Base-by-base conservation (phyloP, 2,113 vertebrate species). In the Orthonyx spaldingii region DNA sequence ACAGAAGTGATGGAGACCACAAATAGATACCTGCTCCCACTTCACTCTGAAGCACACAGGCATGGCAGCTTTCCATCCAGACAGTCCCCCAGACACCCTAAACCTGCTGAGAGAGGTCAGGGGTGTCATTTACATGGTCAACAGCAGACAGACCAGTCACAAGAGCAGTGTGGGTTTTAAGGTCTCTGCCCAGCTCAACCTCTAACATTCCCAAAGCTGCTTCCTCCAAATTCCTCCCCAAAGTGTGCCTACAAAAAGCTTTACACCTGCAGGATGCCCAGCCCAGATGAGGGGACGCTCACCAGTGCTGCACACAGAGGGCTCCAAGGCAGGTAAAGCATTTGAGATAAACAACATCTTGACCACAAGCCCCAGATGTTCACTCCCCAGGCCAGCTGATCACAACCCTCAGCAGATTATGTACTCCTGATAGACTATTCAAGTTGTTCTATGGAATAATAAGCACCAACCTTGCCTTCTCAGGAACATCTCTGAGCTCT, bases 281-380 rank as follows among this genome's bases (percentile, higher is more conserved):
- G 60, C 26, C 28, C 55, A 61, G n/a, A 6, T 9, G 86, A 76
- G 53, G 41, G 20, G 28, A 49, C 0, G 4, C 41, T 68, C 49
- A 55, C 30, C 52, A 60, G 57, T 0, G 0, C 41, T 28, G 46
- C 80, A 52, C 17, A 39, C 13, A 44, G 37, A 14, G 30, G 21
- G 23, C 35, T 81, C 60, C 60, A 50, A 4, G 20, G 65, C 56
- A 57, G 27, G 9, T 4, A 16, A 90, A 5, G 32, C 41, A 49
- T 42, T 61, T 80, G 37, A 59, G 19, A 85, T 0, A 55, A 46
- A 32, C 16, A 59, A 19, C 47, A 63, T 4, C 72, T 7, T 33
- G 39, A 37, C 26, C 47, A 84, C 26, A 4, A 13, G 9, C 27
- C 30, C 22, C 2, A 2, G 17, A 9, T 46, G 49, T 4, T 60